Evolutionary conservation across 2,113 vertebrate genomes (phyloP), one percentile per base, ranked within the genome.

Genomic region (Mustela nigripes): DNA sequence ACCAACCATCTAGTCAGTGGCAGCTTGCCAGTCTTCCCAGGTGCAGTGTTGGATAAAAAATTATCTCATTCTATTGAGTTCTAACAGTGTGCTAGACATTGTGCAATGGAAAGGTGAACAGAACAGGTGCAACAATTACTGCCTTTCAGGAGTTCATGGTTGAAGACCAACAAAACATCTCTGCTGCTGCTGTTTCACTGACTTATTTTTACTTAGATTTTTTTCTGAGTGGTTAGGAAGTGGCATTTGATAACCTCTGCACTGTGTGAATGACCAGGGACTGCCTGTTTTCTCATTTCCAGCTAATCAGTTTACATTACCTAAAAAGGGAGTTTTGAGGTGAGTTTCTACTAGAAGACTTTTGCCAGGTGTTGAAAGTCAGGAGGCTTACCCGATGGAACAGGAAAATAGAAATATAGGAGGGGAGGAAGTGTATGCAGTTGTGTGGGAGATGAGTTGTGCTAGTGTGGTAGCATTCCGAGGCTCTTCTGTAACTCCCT

Each of bases 1-100:
- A 88, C 88, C 88, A 62, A 84, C 92, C 96, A 85, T 95, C 92
- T 89, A 73, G 84, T 63, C 92, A 94, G 95, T 97, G 97, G 97
- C 97, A 94, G 76, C n/a, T 65, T 94, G 98, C 98, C 98, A 98
- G 88, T 62, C 94, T 94, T 80, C 97, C 98, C 98, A 98, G 97
- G 98, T 98, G 97, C 95, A 83, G 84, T 18, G 71, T 50, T 89
- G 97, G 96, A 80, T 96, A 97, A 98, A 96, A 98, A 95, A 97
- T 94, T 94, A 94, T 95, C 96, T 97, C 94, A 94, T 96, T 95
- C 97, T 97, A 82, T 97, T 95, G 96, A 97, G 88, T 97, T 96
- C 90, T 94, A 97, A 97, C 85, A 87, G 92, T 89, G 93, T 93
- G 88, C 94, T 96, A 93, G 97, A 98, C 97, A 93, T 95, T 97